These are phyloP conservation scores for Pegoplata infirma DNA, from an alignment of 2,888 invertebrate genomes.

Conservation along the genomic window DNA sequence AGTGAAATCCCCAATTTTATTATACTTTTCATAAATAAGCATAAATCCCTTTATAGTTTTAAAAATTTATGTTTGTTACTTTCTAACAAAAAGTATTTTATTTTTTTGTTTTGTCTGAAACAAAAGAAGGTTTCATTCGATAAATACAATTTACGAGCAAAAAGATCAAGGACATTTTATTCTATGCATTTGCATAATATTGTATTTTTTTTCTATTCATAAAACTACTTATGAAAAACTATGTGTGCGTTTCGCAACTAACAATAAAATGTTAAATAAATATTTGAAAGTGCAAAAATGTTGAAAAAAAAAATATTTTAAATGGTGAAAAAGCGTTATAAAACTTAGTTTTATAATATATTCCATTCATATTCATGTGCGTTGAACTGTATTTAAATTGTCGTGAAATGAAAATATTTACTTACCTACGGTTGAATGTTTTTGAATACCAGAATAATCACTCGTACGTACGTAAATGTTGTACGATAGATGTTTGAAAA, in stretches of 20 bases:
- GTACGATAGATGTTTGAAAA: neutral
- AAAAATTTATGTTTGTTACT: neutral
- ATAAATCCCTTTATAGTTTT: no score
- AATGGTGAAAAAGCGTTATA: neutral
- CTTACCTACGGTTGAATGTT: neutral
- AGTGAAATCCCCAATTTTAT: no score
- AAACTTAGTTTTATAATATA: constrained; percentile 12
- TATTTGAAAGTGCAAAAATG: constrained; percentile 2
- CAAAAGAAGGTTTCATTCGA: neutral
- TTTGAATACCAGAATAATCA: neutral
- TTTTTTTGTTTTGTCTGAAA: no score
- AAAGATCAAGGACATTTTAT: neutral
- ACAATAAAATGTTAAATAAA: constrained; percentile 2
- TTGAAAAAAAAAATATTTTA: neutral
- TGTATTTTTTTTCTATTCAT: constrained; percentile 17
- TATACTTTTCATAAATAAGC: no score
- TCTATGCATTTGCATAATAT: neutral
- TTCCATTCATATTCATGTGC: constrained; percentile 18
- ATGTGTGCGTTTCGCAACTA: neutral
- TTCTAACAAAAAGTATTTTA: neutral
- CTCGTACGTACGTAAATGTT: neutral
- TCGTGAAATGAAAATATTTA: neutral
- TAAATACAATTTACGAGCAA: neutral
- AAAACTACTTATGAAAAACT: neutral
- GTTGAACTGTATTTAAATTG: constrained; percentile 21